These are phyloP conservation scores for Numenius phaeopus DNA, from an alignment of 2,797 vertebrate species.

Conservation along the genomic window DNA sequence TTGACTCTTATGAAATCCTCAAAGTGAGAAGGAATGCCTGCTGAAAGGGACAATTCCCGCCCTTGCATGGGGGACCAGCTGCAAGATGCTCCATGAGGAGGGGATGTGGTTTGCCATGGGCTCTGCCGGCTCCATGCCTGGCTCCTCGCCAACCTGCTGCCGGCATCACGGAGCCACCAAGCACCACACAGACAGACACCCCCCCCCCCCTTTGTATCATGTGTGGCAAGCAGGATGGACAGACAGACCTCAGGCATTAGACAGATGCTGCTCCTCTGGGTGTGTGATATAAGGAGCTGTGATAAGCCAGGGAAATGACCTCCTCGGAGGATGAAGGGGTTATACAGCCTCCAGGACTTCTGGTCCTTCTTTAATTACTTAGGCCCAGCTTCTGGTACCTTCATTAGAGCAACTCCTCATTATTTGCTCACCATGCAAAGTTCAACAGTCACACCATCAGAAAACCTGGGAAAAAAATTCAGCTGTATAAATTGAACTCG, in stretches of 20 bases:
- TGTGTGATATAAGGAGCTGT: neutral
- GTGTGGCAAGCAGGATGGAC: neutral
- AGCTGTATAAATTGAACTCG: neutral
- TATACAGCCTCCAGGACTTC: neutral
- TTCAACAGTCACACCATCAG: neutral
- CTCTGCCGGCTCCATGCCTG: neutral
- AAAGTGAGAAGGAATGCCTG: neutral
- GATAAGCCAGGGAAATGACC: neutral
- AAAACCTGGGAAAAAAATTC: neutral
- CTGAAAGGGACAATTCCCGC: accelerated
- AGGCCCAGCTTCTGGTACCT: neutral
- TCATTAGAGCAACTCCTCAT: neutral
- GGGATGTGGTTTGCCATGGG: neutral
- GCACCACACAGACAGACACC: neutral
- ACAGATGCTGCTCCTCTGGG: neutral
- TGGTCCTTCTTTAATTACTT: neutral
- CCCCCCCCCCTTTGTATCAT: neutral
- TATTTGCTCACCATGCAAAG: neutral
- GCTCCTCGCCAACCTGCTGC: neutral
- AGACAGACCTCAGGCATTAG: neutral
- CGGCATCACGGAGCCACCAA: no score
- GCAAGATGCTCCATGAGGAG: no score
- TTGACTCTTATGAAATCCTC: neutral
- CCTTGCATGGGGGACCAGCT: neutral
- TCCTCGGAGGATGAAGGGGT: neutral